A percentile compares a stretch with the other conserved stretches of the same genome.
Evolutionary conservation across 1,140 invertebrate genomes (phyloP).

Genomic region (Macrobrachium nipponense): DNA sequence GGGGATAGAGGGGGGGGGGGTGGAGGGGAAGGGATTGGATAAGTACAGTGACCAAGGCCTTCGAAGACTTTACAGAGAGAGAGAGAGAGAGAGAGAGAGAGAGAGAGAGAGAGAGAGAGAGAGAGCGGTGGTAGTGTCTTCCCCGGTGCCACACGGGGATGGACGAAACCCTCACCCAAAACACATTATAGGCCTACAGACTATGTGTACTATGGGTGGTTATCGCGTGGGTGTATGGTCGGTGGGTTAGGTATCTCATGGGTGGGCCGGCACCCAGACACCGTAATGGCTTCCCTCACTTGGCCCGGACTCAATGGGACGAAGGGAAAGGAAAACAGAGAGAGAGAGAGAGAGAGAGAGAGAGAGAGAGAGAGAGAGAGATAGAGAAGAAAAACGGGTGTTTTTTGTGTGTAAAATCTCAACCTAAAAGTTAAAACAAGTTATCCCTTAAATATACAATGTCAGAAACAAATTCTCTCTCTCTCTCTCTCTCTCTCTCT

Average conservation of each 20-base stretch:
- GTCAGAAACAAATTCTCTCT: no score
- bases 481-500: no score
- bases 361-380: background rate
- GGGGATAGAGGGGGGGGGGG: no score
- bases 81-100: background rate
- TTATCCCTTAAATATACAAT: no score
- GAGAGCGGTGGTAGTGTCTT: slow-evolving; percentile 7
- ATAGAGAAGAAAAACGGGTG: background rate
- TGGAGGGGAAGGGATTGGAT: background rate
- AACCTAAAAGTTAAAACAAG: no score
- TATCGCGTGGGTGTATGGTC: slow-evolving; percentile 30
- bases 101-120: background rate
- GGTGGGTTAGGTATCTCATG: slow-evolving; percentile 25
- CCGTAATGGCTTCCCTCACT: slow-evolving; percentile 47
- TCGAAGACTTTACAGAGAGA: background rate
- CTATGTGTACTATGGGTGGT: slow-evolving; percentile 20
- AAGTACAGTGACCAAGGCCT: slow-evolving; percentile 14
- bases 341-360: slow-evolving; percentile 15
- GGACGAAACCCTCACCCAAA: background rate
- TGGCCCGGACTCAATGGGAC: slow-evolving; percentile 33
- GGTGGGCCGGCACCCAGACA: slow-evolving; percentile 19
- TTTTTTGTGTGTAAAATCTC: no score
- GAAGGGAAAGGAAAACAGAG: slow-evolving; percentile 32
- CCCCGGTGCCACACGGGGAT: background rate
- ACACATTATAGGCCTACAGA: slow-evolving; percentile 24